These are phyloP conservation scores for Zaprionus nigranus DNA, from an alignment of 1,140 invertebrate genomes.

Conservation along the genomic window DNA sequence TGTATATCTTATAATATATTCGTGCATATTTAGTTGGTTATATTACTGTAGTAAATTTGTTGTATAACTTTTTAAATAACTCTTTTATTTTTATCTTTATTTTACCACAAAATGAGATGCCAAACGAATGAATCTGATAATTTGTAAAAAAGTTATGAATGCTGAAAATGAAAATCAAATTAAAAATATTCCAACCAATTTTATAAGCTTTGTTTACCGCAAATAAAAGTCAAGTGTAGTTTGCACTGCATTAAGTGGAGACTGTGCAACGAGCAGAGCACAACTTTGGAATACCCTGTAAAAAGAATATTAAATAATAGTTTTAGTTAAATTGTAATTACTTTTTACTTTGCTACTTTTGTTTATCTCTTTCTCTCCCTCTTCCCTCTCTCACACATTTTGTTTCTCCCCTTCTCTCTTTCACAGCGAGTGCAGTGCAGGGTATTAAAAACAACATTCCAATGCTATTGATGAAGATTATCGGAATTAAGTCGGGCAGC, in stretches of 20 bases:
- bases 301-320: neutral
- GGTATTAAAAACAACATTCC: neutral
- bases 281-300: neutral
- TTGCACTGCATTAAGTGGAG: neutral
- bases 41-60: no score
- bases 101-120: neutral
- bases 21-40: no score
- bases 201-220: neutral
- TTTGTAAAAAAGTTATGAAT: slow-evolving; percentile 1
- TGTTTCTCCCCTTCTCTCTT: neutral
- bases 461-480: neutral
- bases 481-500: slow-evolving; percentile 1
- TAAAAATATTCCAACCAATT: slow-evolving; percentile 6
- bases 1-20: no score
- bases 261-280: neutral
- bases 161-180: neutral
- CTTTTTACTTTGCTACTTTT: neutral
- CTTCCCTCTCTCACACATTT: neutral
- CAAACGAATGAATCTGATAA: neutral
- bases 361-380: neutral
- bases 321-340: neutral
- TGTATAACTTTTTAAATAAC: neutral
- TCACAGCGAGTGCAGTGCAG: neutral
- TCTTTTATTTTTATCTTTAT: neutral
- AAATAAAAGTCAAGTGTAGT: slow-evolving; percentile 13